Base-by-base conservation (phyloP, 2,797 vertebrate genomes). In the Danionella dracula region DNA sequence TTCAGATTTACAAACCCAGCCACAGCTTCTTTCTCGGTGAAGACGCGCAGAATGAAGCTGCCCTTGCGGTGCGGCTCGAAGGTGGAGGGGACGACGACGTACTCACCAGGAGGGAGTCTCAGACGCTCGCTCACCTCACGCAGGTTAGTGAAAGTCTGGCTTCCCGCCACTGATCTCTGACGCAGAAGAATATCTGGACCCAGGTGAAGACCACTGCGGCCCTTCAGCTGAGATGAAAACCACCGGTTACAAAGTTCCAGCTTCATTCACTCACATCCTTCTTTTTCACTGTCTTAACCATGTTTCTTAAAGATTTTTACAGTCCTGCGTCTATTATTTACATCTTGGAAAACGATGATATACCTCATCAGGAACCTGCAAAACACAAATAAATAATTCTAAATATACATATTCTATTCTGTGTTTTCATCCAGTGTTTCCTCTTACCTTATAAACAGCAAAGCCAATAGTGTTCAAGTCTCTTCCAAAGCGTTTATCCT, bases 121-220 rank as follows among this genome's bases (percentile, higher is more conserved):
- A 87, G 85, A 34, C 87, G 87, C 37, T 79, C 50, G 1, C 87
- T 83, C 32, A 90, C 73, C 69, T 90, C 89, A 0, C 89, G 79
- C 1, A 68, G 60, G 78, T 90, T 88, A 65, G 86, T 76, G 73
- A 89, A 91, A 38, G 1, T 76, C 66, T 40, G 42, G 46, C 73
- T 81, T 69, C 58, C 66, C 12, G 85, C 88, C 42, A 88, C 81
- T 0, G 83, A 32, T 10, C 2, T 74, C 74, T 88, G 82, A 12
- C 73, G 79, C 79, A 90, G 78, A 67, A 91, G 68, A 13, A 86
- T 58, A 0, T 89, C 85, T 0, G 87, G 84, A 2, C 87, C 85
- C 3, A 99, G 86, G 70, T 90, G 93, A 69, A 95, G 59, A 35
- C 88, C 92, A 1, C 78, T 92, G 75, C 82, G 76, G 4, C 93